Evolutionary conservation across 2,797 vertebrate species (phyloP).

Genomic region (Harpagifer antarcticus): DNA sequence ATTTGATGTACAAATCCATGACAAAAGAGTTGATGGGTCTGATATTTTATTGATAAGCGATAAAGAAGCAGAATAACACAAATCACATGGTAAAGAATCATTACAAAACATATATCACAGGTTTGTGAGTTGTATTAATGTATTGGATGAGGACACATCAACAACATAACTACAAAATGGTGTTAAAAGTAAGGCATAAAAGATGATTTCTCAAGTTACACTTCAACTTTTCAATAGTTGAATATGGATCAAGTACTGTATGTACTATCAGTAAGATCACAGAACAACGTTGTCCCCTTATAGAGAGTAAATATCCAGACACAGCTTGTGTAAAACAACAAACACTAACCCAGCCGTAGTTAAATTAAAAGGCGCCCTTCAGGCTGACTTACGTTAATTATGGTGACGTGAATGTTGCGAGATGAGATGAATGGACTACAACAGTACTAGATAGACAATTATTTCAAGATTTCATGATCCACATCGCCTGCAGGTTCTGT

Average conservation of each 20-base stretch:
- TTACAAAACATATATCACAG: conserved; percentile 82
- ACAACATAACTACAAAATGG: conserved; percentile 74
- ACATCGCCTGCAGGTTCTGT: conserved; percentile 46
- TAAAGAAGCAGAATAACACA: conserved; percentile 79
- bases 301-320: conserved; percentile 79
- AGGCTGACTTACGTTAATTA: conserved; percentile 67
- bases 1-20: conserved; percentile 23
- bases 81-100: conserved; percentile 77
- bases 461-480: conserved; percentile 68
- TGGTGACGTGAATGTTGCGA: conserved; percentile 66
- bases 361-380: conserved; percentile 71
- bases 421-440: conserved; percentile 78
- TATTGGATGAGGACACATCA: conserved; percentile 75
- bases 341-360: conserved; percentile 70
- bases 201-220: conserved; percentile 79
- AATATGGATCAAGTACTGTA: conserved; percentile 79
- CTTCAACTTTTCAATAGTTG: conserved; percentile 79
- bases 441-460: conserved; percentile 66
- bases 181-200: conserved; percentile 76
- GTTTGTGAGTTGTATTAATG: conserved; percentile 79
- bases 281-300: conserved; percentile 73
- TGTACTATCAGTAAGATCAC: conserved; percentile 77
- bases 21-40: conserved; percentile 50
- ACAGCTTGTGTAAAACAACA: conserved; percentile 74
- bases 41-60: conserved; percentile 80